Evolutionary conservation across 2,888 invertebrate species (phyloP).

Genomic region (Spialia ferax): DNA sequence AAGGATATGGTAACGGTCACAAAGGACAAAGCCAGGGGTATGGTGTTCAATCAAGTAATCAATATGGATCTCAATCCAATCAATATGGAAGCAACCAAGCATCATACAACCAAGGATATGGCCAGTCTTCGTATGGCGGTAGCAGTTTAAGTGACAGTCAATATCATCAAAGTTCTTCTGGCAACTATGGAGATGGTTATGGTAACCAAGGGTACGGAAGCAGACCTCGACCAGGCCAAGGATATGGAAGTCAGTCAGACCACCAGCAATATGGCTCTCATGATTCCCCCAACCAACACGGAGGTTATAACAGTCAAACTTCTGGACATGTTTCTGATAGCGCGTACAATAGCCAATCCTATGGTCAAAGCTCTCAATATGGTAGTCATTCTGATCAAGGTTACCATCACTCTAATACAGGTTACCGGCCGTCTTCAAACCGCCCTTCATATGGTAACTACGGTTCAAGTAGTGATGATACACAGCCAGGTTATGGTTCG

Average conservation of each 20-base stretch:
- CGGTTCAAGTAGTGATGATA: background rate
- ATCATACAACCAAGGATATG: slow-evolving; percentile 28
- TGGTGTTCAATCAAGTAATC: slow-evolving; percentile 11
- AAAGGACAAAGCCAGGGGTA: slow-evolving; percentile 34
- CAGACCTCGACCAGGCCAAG: slow-evolving; percentile 35
- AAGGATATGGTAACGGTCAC: slow-evolving; percentile 41
- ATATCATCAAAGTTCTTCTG: slow-evolving; percentile 30
- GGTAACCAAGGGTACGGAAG: slow-evolving; percentile 28
- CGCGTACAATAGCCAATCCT: slow-evolving; percentile 12
- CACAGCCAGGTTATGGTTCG: background rate
- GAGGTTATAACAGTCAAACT: background rate
- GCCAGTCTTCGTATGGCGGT: slow-evolving; percentile 13
- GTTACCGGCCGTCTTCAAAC: slow-evolving; percentile 20
- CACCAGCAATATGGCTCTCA: slow-evolving; percentile 36
- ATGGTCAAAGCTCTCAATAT: slow-evolving; percentile 25
- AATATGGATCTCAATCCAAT: slow-evolving; percentile 27
- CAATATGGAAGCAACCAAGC: slow-evolving; percentile 32
- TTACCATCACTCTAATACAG: slow-evolving; percentile 27
- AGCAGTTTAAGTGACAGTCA: slow-evolving; percentile 29
- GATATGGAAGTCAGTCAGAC: slow-evolving; percentile 42
- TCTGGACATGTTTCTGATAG: slow-evolving; percentile 14
- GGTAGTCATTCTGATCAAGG: slow-evolving; percentile 14
- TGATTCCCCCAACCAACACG: slow-evolving; percentile 27
- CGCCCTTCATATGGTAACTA: slow-evolving; percentile 35
- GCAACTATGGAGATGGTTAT: background rate